Conservation (phyloP, 2,888 invertebrate species). For the Pantelozetes paolii region DNA sequence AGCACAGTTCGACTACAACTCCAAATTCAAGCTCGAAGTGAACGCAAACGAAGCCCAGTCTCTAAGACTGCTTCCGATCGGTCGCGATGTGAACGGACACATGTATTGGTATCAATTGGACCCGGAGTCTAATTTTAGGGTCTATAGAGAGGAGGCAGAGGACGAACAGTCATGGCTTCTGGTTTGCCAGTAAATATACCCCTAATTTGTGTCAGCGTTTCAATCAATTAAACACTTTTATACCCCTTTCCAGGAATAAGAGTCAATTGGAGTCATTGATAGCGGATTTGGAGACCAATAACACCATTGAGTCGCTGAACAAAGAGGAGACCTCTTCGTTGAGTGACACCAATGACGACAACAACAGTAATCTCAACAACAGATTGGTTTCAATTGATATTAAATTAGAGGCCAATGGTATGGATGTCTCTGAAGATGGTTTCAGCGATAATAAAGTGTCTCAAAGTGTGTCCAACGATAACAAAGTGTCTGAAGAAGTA, state of each 20-base stretch:
- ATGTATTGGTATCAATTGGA: constrained; percentile 92
- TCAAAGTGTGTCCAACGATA: neutral
- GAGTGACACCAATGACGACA: constrained; percentile 23
- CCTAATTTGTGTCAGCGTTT: neutral
- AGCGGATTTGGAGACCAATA: constrained; percentile 53
- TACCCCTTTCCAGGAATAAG: constrained; percentile 62
- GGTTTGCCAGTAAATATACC: constrained; percentile 68
- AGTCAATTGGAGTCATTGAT: constrained; percentile 76
- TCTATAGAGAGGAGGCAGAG: constrained; percentile 92
- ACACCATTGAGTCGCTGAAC: constrained; percentile 51
- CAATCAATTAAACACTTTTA: constrained; percentile 36
- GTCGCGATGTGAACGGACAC: constrained; percentile 82
- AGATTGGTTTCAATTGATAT: neutral
- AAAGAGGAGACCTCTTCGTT: constrained; percentile 9
- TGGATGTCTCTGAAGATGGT: neutral
- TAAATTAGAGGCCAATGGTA: neutral
- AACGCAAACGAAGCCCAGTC: constrained; percentile 63
- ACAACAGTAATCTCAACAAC: constrained; percentile 17
- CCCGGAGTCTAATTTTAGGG: constrained; percentile 76
- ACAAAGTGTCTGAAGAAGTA: constrained; percentile 16
- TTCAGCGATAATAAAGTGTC: neutral
- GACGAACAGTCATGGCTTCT: constrained; percentile 86
- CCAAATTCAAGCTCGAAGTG: constrained; percentile 73
- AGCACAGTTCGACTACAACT: constrained; percentile 88
- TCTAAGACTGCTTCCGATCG: constrained; percentile 80